These are phyloP conservation scores for Eurypyga helias DNA, from an alignment of 2,113 vertebrate genomes.

Conservation along the genomic window DNA sequence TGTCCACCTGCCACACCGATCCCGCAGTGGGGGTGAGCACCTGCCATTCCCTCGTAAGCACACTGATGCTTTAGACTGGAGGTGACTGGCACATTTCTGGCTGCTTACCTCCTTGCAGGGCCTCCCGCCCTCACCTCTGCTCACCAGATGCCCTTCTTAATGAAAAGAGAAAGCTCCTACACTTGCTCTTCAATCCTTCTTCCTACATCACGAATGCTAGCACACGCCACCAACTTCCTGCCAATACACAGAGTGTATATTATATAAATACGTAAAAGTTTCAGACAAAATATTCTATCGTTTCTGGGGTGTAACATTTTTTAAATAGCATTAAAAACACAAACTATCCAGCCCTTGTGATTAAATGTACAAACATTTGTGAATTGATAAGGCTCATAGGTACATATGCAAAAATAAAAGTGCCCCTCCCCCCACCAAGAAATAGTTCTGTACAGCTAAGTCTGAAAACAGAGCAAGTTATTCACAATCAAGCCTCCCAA, in stretches of 20 bases:
- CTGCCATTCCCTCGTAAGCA: background rate
- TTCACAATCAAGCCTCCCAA: background rate
- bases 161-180: background rate
- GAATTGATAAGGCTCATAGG: constrained; percentile 57
- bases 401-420: constrained; percentile 28
- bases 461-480: background rate
- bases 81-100: background rate
- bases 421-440: background rate
- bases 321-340: constrained; percentile 64
- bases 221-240: background rate
- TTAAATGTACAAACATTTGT: constrained; percentile 41
- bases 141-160: background rate
- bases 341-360: constrained; percentile 68
- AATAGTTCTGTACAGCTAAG: constrained; percentile 6
- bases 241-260: constrained; percentile 14
- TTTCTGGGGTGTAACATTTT: constrained; percentile 33
- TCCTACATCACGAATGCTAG: background rate
- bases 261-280: constrained; percentile 58
- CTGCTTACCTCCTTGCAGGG: background rate
- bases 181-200: background rate
- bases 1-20: background rate
- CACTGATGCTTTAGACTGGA: background rate
- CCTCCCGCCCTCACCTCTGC: background rate
- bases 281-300: constrained; percentile 47
- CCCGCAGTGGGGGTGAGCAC: background rate